Evolutionary conservation across 2,113 vertebrate genomes (phyloP).

Genomic region (Macquaria ambigua): DNA sequence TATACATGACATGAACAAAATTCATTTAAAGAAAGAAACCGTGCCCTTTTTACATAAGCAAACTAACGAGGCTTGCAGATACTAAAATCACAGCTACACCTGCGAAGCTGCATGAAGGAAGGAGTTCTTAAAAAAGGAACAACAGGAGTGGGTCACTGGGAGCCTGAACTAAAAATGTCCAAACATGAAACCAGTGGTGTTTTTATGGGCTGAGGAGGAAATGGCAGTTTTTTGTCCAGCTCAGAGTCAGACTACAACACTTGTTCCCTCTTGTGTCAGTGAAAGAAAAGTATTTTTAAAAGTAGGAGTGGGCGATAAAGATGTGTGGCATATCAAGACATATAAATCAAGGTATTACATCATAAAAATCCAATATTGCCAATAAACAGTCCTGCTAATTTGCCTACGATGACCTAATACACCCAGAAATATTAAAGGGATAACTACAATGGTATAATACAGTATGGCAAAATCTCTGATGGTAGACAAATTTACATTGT

Average conservation of each 20-base stretch:
- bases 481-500: background rate
- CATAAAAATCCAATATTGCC: background rate
- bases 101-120: constrained; percentile 46
- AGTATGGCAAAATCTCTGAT: constrained; percentile 7
- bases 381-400: background rate
- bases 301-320: background rate
- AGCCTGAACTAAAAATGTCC: background rate
- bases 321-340: background rate
- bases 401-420: background rate
- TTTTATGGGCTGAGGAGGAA: background rate
- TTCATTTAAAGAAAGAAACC: constrained; percentile 47
- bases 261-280: constrained; percentile 2
- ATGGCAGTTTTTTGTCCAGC: constrained; percentile 5
- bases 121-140: constrained; percentile 9
- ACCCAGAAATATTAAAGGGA: constrained; percentile 61
- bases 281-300: background rate
- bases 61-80: constrained; percentile 72
- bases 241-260: constrained; percentile 2
- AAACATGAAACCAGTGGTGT: constrained; percentile 5
- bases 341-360: background rate
- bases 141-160: constrained; percentile 31
- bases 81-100: constrained; percentile 63
- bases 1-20: constrained; percentile 63
- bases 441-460: background rate
- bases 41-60: constrained; percentile 64